These are phyloP conservation scores for Mugil cephalus DNA, from an alignment of 2,113 vertebrate genomes.

Conservation along the genomic window DNA sequence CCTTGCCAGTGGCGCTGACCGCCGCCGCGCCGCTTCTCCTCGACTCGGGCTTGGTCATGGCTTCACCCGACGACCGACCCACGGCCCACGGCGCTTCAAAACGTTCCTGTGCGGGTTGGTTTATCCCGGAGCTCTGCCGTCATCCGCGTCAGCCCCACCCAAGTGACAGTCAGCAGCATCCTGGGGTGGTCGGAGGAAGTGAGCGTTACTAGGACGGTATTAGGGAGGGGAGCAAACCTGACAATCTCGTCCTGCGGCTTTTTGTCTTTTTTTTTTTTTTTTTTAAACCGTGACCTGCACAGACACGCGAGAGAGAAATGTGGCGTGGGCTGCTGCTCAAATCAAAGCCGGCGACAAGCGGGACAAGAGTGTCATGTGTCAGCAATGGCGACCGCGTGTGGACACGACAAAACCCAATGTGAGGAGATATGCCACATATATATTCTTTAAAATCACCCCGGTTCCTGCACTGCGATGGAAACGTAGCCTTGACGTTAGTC, in stretches of 20 bases:
- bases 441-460: background rate
- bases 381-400: constrained; percentile 18
- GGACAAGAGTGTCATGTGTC: background rate
- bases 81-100: constrained; percentile 1
- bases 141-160: constrained; percentile 72
- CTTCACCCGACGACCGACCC: constrained; percentile 1
- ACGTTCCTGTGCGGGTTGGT: constrained; percentile 9
- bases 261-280: too few species aligned
- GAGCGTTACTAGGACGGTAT: constrained; percentile 22
- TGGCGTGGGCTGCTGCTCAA: background rate
- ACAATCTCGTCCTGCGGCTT: constrained; percentile 42
- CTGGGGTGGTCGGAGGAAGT: constrained; percentile 46
- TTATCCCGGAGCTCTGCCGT: constrained; percentile 44
- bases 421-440: too few species aligned
- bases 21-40: constrained; percentile 65
- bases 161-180: constrained; percentile 70
- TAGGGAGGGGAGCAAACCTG: constrained; percentile 36
- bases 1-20: constrained; percentile 37
- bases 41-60: constrained; percentile 81
- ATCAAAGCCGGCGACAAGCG: background rate
- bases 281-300: background rate
- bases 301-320: background rate
- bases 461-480: background rate
- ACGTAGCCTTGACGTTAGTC: constrained; percentile 7
- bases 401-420: background rate